Evolutionary conservation across 2,888 invertebrate genomes (phyloP).

Genomic region (Marronus borbonicus): DNA sequence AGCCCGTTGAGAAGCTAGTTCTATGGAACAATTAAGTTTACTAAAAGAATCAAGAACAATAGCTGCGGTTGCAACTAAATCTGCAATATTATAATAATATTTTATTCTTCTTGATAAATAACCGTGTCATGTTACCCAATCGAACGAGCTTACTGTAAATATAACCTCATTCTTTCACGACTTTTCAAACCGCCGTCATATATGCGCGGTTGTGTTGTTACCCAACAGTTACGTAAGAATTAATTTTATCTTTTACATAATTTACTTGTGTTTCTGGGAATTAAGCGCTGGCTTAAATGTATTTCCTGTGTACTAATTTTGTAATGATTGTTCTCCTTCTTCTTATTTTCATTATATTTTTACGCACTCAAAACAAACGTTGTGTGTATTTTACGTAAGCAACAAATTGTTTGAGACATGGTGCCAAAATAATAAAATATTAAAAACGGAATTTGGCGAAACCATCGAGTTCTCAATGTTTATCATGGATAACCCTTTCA

Average conservation of each 20-base stretch:
- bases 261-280: constrained; percentile 18
- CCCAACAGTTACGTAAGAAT: constrained; percentile 23
- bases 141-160: not conserved
- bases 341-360: not conserved
- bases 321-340: not conserved
- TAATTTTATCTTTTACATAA: constrained; percentile 6
- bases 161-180: not conserved
- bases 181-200: constrained; percentile 7
- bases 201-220: not conserved
- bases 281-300: constrained; percentile 5
- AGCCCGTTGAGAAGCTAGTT: too few species aligned
- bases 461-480: too few species aligned
- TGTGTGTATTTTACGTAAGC: constrained; percentile 2
- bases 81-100: too few species aligned
- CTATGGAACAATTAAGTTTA: too few species aligned
- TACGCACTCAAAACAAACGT: not conserved
- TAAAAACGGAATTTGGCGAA: too few species aligned
- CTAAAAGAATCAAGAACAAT: too few species aligned
- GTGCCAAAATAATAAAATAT: too few species aligned
- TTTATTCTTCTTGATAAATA: too few species aligned
- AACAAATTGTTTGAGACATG: too few species aligned
- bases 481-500: too few species aligned
- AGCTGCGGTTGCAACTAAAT: too few species aligned
- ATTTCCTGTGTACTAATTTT: constrained; percentile 13
- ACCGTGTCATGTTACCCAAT: too few species aligned